Evolutionary conservation across 92 coral and sea anemone species (phyloP).

Genomic region (Hydrozoanthus gracilis): DNA sequence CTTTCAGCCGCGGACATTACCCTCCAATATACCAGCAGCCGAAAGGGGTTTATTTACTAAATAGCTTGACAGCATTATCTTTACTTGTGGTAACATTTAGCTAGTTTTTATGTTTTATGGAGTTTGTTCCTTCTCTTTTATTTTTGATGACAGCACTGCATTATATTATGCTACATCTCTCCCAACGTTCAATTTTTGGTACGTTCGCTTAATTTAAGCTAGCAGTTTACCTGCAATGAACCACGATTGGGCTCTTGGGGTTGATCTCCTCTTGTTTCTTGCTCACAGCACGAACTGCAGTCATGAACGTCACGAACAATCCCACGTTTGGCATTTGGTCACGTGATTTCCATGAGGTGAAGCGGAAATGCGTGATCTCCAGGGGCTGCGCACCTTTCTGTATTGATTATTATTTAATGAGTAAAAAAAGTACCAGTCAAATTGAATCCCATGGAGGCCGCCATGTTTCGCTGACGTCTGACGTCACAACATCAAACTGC

Average conservation of each 20-base stretch:
- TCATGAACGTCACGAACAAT: conserved; percentile 86
- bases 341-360: conserved; percentile 85
- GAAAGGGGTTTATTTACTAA: too few species aligned
- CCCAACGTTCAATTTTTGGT: not conserved
- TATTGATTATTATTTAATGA: not conserved
- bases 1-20: too few species aligned
- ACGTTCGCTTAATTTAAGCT: not conserved
- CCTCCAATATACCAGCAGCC: too few species aligned
- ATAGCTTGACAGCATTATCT: too few species aligned
- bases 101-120: too few species aligned
- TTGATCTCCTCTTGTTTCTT: conserved; percentile 69
- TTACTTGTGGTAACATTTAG: too few species aligned
- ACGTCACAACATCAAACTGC: too few species aligned
- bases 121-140: too few species aligned
- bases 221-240: conserved; percentile 85
- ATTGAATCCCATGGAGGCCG: too few species aligned
- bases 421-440: not conserved
- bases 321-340: conserved; percentile 83
- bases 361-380: conserved; percentile 82
- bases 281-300: conserved; percentile 71
- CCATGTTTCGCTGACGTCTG: too few species aligned
- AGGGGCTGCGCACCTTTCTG: conserved; percentile 57
- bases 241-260: conserved; percentile 70
- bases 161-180: not conserved
- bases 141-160: too few species aligned